Evolutionary conservation across 1,140 invertebrate genomes (phyloP).

Genomic region (Magallana angulata): DNA sequence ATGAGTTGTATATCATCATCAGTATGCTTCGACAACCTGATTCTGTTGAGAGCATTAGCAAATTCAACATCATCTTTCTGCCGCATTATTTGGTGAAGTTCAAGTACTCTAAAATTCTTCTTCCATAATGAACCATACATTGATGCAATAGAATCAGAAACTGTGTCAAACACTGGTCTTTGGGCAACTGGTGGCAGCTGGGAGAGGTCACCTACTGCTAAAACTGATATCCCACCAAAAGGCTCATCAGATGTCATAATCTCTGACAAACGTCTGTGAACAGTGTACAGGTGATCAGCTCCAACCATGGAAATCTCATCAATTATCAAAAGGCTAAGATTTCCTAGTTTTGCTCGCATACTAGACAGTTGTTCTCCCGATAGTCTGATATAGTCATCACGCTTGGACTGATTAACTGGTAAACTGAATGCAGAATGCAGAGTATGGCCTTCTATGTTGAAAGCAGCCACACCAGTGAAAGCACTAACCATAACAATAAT

Average conservation of each 20-base stretch:
- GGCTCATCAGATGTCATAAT: slow-evolving; percentile 53
- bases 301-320: too few relatives aligned
- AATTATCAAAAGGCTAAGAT: too few relatives aligned
- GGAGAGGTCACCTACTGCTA: slow-evolving; percentile 62
- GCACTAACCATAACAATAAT: too few relatives aligned
- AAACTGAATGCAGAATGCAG: too few relatives aligned
- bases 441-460: too few relatives aligned
- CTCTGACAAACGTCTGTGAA: slow-evolving; percentile 58
- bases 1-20: too few relatives aligned
- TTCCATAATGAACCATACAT: background rate
- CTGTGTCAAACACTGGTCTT: too few relatives aligned
- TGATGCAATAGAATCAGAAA: slow-evolving; percentile 17
- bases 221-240: slow-evolving; percentile 60
- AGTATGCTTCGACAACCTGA: background rate
- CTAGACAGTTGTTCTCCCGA: too few relatives aligned
- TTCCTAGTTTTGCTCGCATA: too few relatives aligned
- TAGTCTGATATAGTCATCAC: too few relatives aligned
- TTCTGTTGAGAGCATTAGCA: background rate
- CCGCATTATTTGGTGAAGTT: background rate
- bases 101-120: background rate
- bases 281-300: background rate
- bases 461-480: too few relatives aligned
- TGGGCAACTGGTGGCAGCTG: slow-evolving; percentile 50
- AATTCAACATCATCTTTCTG: slow-evolving; percentile 6
- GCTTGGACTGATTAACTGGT: too few relatives aligned